These are phyloP conservation scores for Araneus ventricosus DNA, from an alignment of 1,140 invertebrate genomes.

Conservation along the genomic window DNA sequence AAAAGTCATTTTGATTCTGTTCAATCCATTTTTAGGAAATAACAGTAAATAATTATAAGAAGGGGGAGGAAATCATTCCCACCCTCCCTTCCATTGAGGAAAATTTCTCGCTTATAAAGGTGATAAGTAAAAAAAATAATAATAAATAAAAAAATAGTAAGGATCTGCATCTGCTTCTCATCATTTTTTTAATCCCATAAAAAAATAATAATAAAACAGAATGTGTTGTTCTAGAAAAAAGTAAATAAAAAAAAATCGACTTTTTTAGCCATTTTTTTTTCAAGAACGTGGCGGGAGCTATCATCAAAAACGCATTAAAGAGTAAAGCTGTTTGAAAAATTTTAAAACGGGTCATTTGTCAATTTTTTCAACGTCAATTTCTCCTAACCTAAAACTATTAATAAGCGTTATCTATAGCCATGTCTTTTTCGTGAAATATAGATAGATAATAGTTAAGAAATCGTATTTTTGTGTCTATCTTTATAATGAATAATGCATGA, in stretches of 20 bases:
- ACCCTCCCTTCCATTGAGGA: not conserved
- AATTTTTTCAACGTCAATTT: not conserved
- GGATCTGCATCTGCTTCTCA: not conserved
- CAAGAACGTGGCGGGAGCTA: not conserved
- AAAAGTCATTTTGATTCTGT: not conserved
- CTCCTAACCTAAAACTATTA: not conserved
- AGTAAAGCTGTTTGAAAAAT: slow-evolving; percentile 24
- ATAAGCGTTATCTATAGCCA: not conserved
- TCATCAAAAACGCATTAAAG: slow-evolving; percentile 51
- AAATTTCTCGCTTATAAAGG: not conserved
- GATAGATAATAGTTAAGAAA: not conserved
- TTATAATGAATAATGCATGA: not conserved
- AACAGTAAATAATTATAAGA: slow-evolving; percentile 5
- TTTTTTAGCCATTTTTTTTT: slow-evolving; percentile 11
- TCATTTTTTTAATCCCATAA: not conserved
- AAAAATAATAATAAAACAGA: not conserved
- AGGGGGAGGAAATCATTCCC: not conserved
- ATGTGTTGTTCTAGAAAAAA: not conserved
- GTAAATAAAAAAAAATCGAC: not conserved
- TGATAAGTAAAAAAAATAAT: not conserved
- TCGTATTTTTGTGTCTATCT: not conserved
- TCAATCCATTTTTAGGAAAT: not conserved
- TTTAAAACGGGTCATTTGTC: slow-evolving; percentile 29
- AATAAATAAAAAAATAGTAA: not conserved
- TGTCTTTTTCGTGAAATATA: not conserved